Conservation (phyloP, 2,888 invertebrate species). For the Drosophila barbarae region DNA sequence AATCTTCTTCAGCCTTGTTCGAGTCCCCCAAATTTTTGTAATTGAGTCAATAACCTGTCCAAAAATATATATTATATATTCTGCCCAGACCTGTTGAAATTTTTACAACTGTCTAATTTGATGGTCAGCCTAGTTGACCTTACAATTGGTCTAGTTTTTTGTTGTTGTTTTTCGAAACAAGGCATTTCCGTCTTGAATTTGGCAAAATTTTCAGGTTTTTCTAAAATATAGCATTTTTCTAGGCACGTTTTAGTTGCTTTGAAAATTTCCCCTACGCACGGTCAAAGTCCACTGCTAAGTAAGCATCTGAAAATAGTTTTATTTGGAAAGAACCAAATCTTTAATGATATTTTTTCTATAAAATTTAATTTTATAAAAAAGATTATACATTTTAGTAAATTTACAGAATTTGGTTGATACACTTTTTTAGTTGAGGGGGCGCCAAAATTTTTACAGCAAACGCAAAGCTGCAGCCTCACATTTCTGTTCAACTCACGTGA, state of each 20-base stretch:
- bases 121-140: constrained; percentile 46
- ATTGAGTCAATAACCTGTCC: constrained; percentile 42
- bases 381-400: constrained; percentile 11
- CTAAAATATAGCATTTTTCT: neutral
- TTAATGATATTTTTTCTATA: constrained; percentile 4
- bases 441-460: constrained; percentile 46
- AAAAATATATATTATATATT: neutral
- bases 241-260: neutral
- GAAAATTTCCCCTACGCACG: constrained; percentile 17
- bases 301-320: constrained; percentile 30
- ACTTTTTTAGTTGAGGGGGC: constrained; percentile 23
- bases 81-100: constrained; percentile 37
- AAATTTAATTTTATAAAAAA: neutral
- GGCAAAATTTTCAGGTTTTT: constrained; percentile 9
- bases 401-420: neutral
- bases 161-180: constrained; percentile 13
- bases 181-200: constrained; percentile 44
- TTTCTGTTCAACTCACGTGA: constrained; percentile 55
- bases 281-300: constrained; percentile 29
- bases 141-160: constrained; percentile 40
- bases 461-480: constrained; percentile 30
- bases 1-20: constrained; percentile 18
- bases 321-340: neutral
- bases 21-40: constrained; percentile 9
- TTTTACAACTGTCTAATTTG: constrained; percentile 25